Percentiles rank a stretch among this genome's conserved stretches.
Conservation (phyloP, 2,797 vertebrate species). For the Pseudomugil tenellus region DNA sequence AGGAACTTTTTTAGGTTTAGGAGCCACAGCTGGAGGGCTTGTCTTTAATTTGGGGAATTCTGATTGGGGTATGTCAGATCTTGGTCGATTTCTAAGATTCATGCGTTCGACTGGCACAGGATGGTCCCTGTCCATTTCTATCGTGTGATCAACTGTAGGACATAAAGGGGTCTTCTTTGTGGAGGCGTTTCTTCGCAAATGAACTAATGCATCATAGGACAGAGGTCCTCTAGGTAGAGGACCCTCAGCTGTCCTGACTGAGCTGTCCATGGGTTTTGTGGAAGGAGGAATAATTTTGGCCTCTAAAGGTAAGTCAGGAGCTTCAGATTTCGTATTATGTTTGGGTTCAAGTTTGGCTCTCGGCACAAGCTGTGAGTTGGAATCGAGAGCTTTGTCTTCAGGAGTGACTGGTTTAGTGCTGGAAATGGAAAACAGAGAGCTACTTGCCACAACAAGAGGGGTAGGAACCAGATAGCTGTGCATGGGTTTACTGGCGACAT, state of each 20-base stretch:
- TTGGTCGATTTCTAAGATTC: slow-evolving; percentile 22
- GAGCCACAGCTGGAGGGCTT: slow-evolving; percentile 81
- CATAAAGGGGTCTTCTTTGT: slow-evolving; percentile 73
- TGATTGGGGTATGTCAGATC: slow-evolving; percentile 29
- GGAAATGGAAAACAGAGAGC: slow-evolving; percentile 13
- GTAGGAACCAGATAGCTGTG: slow-evolving; percentile 77
- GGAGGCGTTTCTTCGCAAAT: slow-evolving; percentile 74
- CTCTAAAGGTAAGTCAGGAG: slow-evolving; percentile 49
- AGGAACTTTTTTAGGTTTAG: slow-evolving; percentile 86
- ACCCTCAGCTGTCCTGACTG: slow-evolving; percentile 37
- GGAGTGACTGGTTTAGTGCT: slow-evolving; percentile 21
- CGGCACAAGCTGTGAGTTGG: slow-evolving; percentile 21
- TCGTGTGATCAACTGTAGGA: slow-evolving; percentile 70
- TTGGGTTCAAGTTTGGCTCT: slow-evolving; percentile 23
- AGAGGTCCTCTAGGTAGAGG: slow-evolving; percentile 71
- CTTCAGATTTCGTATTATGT: slow-evolving; percentile 25
- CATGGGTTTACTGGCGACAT: slow-evolving; percentile 37
- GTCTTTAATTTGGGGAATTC: slow-evolving; percentile 42
- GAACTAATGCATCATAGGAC: slow-evolving; percentile 78
- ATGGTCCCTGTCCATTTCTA: slow-evolving; percentile 47
- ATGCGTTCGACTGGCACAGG: slow-evolving; percentile 18
- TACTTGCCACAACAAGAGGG: slow-evolving; percentile 72
- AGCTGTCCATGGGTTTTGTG: slow-evolving; percentile 52
- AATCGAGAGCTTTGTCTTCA: slow-evolving; percentile 21
- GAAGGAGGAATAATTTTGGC: slow-evolving; percentile 61